Evolutionary conservation across 2,113 vertebrate genomes (phyloP).

Genomic region (Corythornis cristatus): DNA sequence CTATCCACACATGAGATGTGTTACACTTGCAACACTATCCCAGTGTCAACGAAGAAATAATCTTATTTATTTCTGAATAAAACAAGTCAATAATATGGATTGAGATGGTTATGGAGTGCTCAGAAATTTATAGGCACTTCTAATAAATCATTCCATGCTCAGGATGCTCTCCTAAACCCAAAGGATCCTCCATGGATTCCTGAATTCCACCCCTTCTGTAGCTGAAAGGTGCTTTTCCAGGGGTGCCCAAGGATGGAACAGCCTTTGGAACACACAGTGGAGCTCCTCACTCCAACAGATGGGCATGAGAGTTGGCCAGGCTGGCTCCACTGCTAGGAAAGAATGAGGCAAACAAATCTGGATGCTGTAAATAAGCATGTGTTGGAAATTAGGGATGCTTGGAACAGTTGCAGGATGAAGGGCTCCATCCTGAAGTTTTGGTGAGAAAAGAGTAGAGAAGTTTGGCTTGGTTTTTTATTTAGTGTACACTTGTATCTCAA

Average conservation of each 20-base stretch:
- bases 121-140: not conserved
- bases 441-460: not conserved
- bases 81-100: not conserved
- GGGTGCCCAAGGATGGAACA: not conserved
- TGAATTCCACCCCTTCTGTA: not conserved
- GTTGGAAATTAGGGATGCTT: conserved; percentile 29
- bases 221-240: not conserved
- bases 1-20: not conserved
- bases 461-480: not conserved
- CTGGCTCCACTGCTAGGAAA: conserved; percentile 48
- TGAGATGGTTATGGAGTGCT: not conserved
- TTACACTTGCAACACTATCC: not conserved
- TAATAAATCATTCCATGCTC: not conserved
- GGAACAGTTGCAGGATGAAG: conserved; percentile 13
- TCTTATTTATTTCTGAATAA: not conserved
- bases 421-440: not conserved
- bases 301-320: conserved; percentile 17
- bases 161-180: not conserved
- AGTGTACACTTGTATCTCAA: not conserved
- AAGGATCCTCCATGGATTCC: not conserved
- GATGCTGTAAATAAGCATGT: conserved; percentile 56
- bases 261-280: not conserved
- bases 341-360: conserved; percentile 68
- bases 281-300: conserved; percentile 34
- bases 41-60: not conserved